phyloP scores from a whole-genome alignment of 92 coral and sea anemone genomes.

The Zoanthus sansibaricus region DNA sequence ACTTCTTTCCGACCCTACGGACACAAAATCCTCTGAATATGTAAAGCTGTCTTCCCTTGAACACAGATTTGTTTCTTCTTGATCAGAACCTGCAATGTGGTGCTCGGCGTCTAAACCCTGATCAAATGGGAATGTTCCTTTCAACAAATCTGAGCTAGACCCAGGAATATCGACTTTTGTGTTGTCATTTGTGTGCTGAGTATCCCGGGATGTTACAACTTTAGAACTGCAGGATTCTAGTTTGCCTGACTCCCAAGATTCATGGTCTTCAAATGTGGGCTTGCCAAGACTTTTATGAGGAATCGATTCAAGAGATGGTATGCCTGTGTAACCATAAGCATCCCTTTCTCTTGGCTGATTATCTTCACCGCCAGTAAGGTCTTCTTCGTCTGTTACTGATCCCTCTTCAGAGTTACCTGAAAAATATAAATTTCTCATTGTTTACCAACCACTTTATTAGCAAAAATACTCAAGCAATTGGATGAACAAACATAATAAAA shows the following conservation, averaged over 20 bases:
- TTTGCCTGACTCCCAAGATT: constrained; percentile 18
- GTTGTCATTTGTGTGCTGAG: neutral
- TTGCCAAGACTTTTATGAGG: neutral
- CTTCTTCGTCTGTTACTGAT: constrained; percentile 4
- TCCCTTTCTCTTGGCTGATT: neutral
- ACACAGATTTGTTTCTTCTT: neutral
- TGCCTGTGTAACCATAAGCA: constrained; percentile 22
- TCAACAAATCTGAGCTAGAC: neutral
- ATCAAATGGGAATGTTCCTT: neutral
- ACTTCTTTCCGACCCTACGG: constrained; percentile 50
- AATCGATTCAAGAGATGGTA: neutral
- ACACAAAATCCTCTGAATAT: constrained; percentile 69
- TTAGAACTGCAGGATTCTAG: neutral
- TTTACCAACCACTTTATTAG: neutral
- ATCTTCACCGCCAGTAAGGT: constrained; percentile 4
- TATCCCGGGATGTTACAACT: neutral
- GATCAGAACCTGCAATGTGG: neutral
- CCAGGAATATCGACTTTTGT: constrained; percentile 21
- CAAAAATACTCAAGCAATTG: too few species aligned
- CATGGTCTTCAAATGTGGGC: constrained; percentile 7
- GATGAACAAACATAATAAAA: too few species aligned
- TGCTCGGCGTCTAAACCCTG: neutral
- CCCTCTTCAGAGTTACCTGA: constrained; percentile 14
- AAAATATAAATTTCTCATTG: neutral
- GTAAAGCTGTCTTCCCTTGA: constrained; percentile 55